Evolutionary conservation across 2,113 vertebrate species (phyloP), one percentile per base, ranked within the genome.

Genomic region (Natator depressus): DNA sequence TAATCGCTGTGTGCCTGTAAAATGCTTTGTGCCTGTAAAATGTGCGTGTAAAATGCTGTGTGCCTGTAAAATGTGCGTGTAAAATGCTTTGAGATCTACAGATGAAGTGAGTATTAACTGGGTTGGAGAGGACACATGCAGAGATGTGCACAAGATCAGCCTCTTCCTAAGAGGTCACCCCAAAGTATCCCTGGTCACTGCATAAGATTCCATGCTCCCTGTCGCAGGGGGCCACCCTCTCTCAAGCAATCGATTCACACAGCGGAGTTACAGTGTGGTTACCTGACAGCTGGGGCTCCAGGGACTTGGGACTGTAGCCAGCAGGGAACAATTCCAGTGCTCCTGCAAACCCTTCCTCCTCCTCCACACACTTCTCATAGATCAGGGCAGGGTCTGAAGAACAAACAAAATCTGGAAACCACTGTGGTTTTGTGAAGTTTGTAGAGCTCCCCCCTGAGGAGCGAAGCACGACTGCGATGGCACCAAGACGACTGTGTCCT

Each of bases 251-350:
- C 57, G 55, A 85, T 38, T 59, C 50, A 38, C 72, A 82, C 6
- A 57, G 16, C 13, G 25, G 25, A 69, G 51, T 76, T 95, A 46
- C 89, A 53, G 49, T 24, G 81, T 27, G 82, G 72, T 96, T 96
- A 99, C 99, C 99, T 91, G 99, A 99, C 72, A 99, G 98, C 91
- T 99, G 99, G 20, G 99, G 99, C 92, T 99, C 99, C 87, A 99
- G 85, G 65, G 98, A 97, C 98, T 99, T 99, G 35, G 98, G 97
- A 95, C 95, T 98, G 96, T 99, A 99, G 72, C 98, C 98, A 46
- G 98, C 82, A 47, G 99, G 99, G 84, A 99, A 99, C 57, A 99
- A 97, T 57, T 99, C 98, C 93, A 99, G 59, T 1, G 99, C 98
- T 80, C 99, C 99, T 72, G 98, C 97, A 93, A 99, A 99, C 81